Evolutionary conservation across 2,113 vertebrate genomes (phyloP), one percentile per base, ranked within the genome.

Genomic region (Spea multiplicata): DNA sequence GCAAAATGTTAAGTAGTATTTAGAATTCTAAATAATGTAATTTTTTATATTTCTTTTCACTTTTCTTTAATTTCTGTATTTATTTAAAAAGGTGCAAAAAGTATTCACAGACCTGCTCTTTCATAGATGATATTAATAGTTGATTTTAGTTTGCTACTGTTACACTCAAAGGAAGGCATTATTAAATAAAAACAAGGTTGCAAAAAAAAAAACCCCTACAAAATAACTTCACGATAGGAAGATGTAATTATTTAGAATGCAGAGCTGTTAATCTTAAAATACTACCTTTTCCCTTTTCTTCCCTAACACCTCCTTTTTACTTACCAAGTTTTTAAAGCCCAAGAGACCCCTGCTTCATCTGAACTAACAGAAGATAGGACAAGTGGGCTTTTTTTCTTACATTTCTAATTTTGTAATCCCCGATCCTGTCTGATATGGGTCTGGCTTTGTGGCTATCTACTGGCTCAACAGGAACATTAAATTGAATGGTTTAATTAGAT

Each of bases 401-500:
- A 77, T 71, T 80, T 70, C 83, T 65, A 14, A 80, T 79, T 71
- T 17, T 13, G 68, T 53, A 83, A 74, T 74, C 74, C 6, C 77
- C 8, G 0, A 71, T 79, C 78, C 83, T 71, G 64, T 45, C 53
- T 72, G 3, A 0, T 66, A 80, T 52, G 74, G 75, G n/a, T 79
- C 67, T 83, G 81, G 81, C 77, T 59, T 78, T 84, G 79, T 81
- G 83, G 82, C 85, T 74, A 81, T 81, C 75, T 61, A 73, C 66
- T 0, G 5, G 75, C 13, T 5, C 66, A 55, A 17, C 14, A 50
- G 30, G 8, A 2, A 2, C 14, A 44, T 75, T 16, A 82, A 78
- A 85, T 82, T 9, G 0, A 75, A 76, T 74, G 75, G 44, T 82
- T 88, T 88, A 87, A 88, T 87, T 85, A 86, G 85, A 77, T 86